Conservation (phyloP, 2,888 invertebrate genomes). For the Nineta flava region DNA sequence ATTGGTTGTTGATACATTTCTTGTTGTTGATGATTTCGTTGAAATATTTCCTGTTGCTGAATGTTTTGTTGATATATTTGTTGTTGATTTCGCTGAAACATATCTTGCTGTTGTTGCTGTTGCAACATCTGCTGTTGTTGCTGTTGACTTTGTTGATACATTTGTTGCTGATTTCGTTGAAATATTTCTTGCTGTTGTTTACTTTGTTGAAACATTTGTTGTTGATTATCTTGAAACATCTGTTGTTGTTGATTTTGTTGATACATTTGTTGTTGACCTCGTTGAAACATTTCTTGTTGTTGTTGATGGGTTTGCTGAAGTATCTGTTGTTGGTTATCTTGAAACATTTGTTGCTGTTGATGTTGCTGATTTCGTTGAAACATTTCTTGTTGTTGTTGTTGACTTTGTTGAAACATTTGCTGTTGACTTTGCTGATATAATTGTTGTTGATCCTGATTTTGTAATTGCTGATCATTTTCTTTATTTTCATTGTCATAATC, state of each 20-base stretch:
- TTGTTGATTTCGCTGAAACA: conserved; percentile 22
- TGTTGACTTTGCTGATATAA: not conserved
- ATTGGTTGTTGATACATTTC: conserved; percentile 17
- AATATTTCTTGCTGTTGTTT: conserved; percentile 14
- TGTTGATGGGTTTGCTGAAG: conserved; percentile 10
- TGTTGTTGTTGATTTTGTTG: conserved; percentile 17
- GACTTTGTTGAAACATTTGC: conserved; percentile 23
- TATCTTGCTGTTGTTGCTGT: conserved; percentile 7
- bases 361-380: conserved; percentile 23
- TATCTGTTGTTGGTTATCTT: conserved; percentile 24
- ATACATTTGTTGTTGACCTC: conserved; percentile 18
- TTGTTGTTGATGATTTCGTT: conserved; percentile 19
- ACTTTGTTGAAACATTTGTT: conserved; percentile 29
- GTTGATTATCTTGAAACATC: conserved; percentile 17
- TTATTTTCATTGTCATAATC: conserved; percentile 30
- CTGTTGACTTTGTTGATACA: conserved; percentile 28
- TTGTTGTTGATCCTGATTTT: conserved; percentile 25
- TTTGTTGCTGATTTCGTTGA: conserved; percentile 18
- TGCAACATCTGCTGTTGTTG: conserved; percentile 16
- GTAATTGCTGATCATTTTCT: conserved; percentile 23
- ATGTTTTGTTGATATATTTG: conserved; percentile 24
- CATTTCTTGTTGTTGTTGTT: conserved; percentile 19
- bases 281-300: not conserved
- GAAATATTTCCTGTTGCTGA: conserved; percentile 2
- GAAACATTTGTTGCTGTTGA: not conserved